These are phyloP conservation scores for Fringilla coelebs DNA, from an alignment of 2,797 vertebrate genomes.

Conservation along the genomic window DNA sequence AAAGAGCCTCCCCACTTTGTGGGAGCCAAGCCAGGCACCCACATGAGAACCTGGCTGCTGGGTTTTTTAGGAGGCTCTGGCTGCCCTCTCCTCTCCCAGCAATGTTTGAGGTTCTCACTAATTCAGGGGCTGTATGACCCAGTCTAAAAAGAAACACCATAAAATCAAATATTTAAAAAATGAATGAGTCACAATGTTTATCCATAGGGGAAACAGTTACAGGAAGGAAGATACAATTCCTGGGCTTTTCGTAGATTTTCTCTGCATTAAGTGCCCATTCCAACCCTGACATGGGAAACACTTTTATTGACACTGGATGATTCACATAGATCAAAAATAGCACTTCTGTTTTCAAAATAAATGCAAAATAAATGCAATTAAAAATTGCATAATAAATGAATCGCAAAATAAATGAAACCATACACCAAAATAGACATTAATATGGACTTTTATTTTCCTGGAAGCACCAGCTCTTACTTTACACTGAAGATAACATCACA, in stretches of 20 bases:
- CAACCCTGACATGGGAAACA: background rate
- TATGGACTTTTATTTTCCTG: background rate
- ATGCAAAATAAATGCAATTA: no score
- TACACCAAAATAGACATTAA: background rate
- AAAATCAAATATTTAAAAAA: background rate
- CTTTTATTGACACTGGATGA: background rate
- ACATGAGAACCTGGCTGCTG: background rate
- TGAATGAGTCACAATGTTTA: background rate
- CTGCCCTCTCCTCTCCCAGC: background rate
- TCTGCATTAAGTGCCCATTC: background rate
- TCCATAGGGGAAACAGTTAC: background rate
- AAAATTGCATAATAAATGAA: no score
- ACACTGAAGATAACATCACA: background rate
- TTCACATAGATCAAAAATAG: background rate
- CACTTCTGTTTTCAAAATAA: background rate
- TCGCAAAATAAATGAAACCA: background rate
- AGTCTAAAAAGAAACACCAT: background rate
- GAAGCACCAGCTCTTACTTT: background rate
- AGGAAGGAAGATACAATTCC: background rate
- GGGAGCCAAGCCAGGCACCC: background rate
- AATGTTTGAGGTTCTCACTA: background rate
- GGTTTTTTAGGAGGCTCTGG: background rate
- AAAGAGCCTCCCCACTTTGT: fast-evolving
- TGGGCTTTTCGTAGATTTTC: background rate
- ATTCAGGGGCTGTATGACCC: fast-evolving